Base-by-base conservation (phyloP, 2,888 invertebrate species). In the Hofmannophila pseudospretella region DNA sequence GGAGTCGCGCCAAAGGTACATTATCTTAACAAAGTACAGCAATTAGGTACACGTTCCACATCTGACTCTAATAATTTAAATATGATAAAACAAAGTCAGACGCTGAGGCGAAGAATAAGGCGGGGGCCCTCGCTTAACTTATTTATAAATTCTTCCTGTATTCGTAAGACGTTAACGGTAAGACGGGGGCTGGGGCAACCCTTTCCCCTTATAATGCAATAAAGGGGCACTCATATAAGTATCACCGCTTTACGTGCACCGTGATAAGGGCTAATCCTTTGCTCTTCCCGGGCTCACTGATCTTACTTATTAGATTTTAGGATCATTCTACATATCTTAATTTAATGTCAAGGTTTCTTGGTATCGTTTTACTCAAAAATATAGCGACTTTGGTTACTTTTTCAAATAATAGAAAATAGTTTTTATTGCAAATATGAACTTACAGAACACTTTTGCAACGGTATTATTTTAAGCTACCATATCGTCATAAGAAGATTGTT, bases 31-130 rank as follows among this genome's bases (percentile, higher is more conserved):
- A 86, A 86, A 86, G 86, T 85, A 85, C 79, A 73, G 85, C 86
- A 86, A 85, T 86, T 86, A 85, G 77, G 84, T 85, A 85, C 86
- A 86, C 85, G 85, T 86, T 86, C 84, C 79, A 85, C 85, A 85
- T 85, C 84, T 85, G 79, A 85, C 85, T 86, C 75, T 79, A 82
- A 85, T 85, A 85, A 85, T 85, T 86, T 86, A 85, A 86, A 86
- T 86, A 85, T 86, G 85, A 86, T 86, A 86, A 84, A 86, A 86
- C 85, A 84, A 81, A 81, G 79, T 78, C 67, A 73, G 76, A 75
- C 67, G 75, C 60, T 44, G 67, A 72, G 67, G 64, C 71, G 73
- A 75, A 77, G 80, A 82, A 81, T 77, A 71, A 75, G 80, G 81
- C 75, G 70, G 71, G 70, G 71, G 70, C 60, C 63, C 61, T 54